Base-by-base conservation (phyloP, 2,888 invertebrate genomes). In the Esperia sulphurella region DNA sequence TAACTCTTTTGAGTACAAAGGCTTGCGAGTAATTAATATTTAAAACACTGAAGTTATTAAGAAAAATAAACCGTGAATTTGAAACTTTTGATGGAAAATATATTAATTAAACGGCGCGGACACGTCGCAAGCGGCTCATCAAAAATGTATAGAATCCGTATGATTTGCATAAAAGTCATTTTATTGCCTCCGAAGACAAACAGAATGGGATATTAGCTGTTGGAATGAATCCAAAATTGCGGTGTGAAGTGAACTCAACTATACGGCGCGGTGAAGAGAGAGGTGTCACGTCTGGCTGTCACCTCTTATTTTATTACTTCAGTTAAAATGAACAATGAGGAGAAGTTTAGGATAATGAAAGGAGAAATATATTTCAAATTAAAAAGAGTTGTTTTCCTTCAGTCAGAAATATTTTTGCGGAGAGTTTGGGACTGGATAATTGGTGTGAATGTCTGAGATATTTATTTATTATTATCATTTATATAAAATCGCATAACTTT, bases 121-220 rank as follows among this genome's bases (percentile, higher is more conserved):
- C 79, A 76, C 83, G 82, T 79, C 75, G 69, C 61, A 68, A 71
- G 67, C 57, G 69, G 74, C 88, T 89, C 88, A 89, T 89, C 87
- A 88, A 87, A 89, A 88, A 89, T 89, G 88, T 89, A 89, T 89
- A 85, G 88, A 89, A 89, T 88, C 87, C 88, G 82, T 83, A 87
- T 84, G 81, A 89, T 89, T 89, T 87, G 85, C 88, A 89, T 89
- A 89, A 88, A 89, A 88, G 85, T 87, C 88, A 88, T 89, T 89
- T 88, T 89, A 89, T 89, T 89, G 87, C 82, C 73, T 80, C 85
- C 82, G 76, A 89, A 89, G 88, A 89, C 88, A 89, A 88, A 89
- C 87, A 87, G 87, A 88, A 84, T 83, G 77, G 80, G 70, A 85
- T 87, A 85, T 88, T 87, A 88, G 84, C 77, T 71, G 82, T 77